phyloP scores from a whole-genome alignment of 2,113 vertebrate genomes.

The Dicentrarchus labrax region DNA sequence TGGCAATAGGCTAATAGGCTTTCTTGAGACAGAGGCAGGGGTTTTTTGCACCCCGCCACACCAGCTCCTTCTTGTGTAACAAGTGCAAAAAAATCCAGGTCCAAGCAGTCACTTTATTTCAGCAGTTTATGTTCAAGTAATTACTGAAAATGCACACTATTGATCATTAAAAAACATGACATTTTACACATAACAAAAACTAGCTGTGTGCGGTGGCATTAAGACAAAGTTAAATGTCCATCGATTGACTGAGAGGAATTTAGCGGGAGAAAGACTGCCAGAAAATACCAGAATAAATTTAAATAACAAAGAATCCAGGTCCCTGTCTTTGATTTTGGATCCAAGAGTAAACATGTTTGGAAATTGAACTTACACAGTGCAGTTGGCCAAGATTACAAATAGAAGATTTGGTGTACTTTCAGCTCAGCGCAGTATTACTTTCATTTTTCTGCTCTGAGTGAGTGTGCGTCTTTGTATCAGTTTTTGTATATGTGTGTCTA shows the following conservation, averaged over 20 bases:
- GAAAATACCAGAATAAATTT: constrained; percentile 50
- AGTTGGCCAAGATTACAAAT: constrained; percentile 55
- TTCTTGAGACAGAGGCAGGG: not conserved
- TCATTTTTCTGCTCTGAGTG: constrained; percentile 49
- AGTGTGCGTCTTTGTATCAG: constrained; percentile 43
- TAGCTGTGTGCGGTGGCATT: constrained; percentile 41
- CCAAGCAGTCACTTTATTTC: constrained; percentile 2
- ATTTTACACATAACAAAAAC: constrained; percentile 63
- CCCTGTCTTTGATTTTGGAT: constrained; percentile 61
- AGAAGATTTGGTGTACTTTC: constrained; percentile 53
- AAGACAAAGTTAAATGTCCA: constrained; percentile 61
- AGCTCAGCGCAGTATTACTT: constrained; percentile 60
- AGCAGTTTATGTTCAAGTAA: constrained; percentile 34
- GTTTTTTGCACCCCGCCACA: not conserved
- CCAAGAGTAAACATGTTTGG: constrained; percentile 63
- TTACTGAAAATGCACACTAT: constrained; percentile 59
- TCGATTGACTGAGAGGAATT: constrained; percentile 61
- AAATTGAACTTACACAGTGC: constrained; percentile 54
- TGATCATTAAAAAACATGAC: constrained; percentile 72
- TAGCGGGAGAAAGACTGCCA: constrained; percentile 44
- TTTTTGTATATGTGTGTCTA: constrained; percentile 23
- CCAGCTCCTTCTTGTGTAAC: not conserved
- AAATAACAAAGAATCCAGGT: constrained; percentile 56
- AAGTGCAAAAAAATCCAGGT: constrained; percentile 9
- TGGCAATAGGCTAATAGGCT: not conserved